These are phyloP conservation scores for Aleiodes leptofemur DNA, from an alignment of 2,888 invertebrate genomes.

Conservation along the genomic window DNA sequence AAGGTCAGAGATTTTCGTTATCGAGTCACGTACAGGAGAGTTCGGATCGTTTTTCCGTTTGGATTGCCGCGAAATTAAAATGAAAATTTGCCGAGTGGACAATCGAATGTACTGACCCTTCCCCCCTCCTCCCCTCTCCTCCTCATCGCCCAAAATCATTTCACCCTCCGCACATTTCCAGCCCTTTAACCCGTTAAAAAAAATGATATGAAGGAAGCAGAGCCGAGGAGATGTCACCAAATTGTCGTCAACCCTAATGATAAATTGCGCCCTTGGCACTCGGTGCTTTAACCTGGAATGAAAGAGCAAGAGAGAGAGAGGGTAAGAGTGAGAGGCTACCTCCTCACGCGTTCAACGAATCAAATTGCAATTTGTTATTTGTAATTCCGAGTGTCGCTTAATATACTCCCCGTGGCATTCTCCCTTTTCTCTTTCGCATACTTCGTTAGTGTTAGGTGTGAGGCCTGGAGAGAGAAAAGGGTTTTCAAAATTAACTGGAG, in stretches of 20 bases:
- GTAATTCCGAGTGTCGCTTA: constrained; percentile 76
- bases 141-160: constrained; percentile 48
- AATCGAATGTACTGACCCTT: constrained; percentile 38
- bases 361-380: constrained; percentile 76
- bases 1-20: constrained; percentile 37
- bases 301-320: constrained; percentile 54
- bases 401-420: constrained; percentile 68
- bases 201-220: constrained; percentile 27
- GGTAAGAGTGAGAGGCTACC: constrained; percentile 37
- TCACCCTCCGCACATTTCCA: constrained; percentile 39
- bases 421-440: constrained; percentile 54
- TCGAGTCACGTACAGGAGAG: constrained; percentile 34
- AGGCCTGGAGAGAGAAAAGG: constrained; percentile 56
- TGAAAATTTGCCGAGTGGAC: constrained; percentile 46
- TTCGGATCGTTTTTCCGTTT: constrained; percentile 43
- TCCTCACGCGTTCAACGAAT: constrained; percentile 66
- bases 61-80: constrained; percentile 44
- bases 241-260: constrained; percentile 74
- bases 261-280: constrained; percentile 73
- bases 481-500: constrained; percentile 68
- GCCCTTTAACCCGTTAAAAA: constrained; percentile 42
- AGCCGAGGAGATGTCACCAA: constrained; percentile 66
- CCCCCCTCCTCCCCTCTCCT: background rate
- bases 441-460: constrained; percentile 44
- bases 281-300: constrained; percentile 43